Percentiles rank a stretch among this genome's conserved stretches.
phyloP scores from a whole-genome alignment of 35 echinoderm and acorn worm species.

The Acanthaster planci region DNA sequence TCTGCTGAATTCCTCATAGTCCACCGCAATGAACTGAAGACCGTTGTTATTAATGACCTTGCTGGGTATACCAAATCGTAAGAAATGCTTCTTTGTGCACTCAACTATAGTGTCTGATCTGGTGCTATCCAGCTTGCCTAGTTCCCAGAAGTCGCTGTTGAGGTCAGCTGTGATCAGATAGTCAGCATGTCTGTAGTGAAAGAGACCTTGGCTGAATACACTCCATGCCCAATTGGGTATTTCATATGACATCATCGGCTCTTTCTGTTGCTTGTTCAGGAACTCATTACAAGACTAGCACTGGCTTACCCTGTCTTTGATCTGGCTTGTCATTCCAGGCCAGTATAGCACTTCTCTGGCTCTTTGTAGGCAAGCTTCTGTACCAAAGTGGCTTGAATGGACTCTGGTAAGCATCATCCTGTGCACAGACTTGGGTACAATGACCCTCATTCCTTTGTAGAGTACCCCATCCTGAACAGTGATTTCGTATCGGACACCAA shows the following conservation, averaged over 20 bases:
- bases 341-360: constrained; percentile 68
- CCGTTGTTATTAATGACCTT: constrained; percentile 62
- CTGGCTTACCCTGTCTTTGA: constrained; percentile 33
- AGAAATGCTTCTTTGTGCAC: constrained; percentile 40
- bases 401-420: constrained; percentile 43
- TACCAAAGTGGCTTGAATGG: constrained; percentile 57
- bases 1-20: constrained; percentile 38
- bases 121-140: constrained; percentile 43
- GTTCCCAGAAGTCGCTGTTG: constrained; percentile 53
- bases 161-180: constrained; percentile 61
- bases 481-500: constrained; percentile 57
- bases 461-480: constrained; percentile 44
- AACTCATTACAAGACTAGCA: constrained; percentile 55
- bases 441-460: constrained; percentile 52
- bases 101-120: constrained; percentile 16
- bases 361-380: constrained; percentile 59
- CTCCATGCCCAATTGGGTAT: constrained; percentile 54
- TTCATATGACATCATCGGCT: constrained; percentile 45
- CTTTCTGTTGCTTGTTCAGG: constrained; percentile 54
- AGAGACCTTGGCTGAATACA: constrained; percentile 44
- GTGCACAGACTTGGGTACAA: constrained; percentile 40
- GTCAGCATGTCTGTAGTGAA: constrained; percentile 37
- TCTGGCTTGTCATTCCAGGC: constrained; percentile 56
- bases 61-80: constrained; percentile 44
- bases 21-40: constrained; percentile 41